phyloP scores from a whole-genome alignment of 2,797 vertebrate species.

The Acrossocheilus fasciatus region DNA sequence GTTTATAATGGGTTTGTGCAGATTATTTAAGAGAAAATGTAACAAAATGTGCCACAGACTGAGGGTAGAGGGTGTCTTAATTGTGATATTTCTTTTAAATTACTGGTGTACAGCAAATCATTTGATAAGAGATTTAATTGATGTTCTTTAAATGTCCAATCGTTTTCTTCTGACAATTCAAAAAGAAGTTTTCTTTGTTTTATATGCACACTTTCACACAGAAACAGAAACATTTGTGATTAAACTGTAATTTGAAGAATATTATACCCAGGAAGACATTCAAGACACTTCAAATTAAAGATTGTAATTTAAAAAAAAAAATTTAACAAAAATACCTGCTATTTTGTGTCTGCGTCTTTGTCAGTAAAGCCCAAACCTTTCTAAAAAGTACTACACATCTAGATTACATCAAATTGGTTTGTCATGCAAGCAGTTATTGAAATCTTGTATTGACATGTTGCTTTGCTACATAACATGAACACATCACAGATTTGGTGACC shows the following conservation, averaged over 20 bases:
- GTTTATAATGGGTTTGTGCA: slow-evolving; percentile 2
- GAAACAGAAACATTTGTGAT: slow-evolving; percentile 30
- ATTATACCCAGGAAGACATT: slow-evolving; percentile 21
- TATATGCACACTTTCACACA: slow-evolving; percentile 7
- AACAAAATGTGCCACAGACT: neutral
- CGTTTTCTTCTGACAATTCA: neutral
- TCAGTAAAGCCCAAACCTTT: slow-evolving; percentile 18
- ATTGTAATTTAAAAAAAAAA: slow-evolving; percentile 32
- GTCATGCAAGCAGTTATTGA: slow-evolving; percentile 59
- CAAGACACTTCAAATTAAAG: slow-evolving; percentile 26
- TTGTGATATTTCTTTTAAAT: neutral
- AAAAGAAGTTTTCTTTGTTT: neutral
- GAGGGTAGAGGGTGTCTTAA: neutral
- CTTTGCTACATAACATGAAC: slow-evolving; percentile 57
- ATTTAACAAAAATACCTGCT: slow-evolving; percentile 29
- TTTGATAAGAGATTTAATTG: neutral
- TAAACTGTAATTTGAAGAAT: slow-evolving; percentile 17
- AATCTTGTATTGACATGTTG: slow-evolving; percentile 34
- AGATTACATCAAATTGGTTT: slow-evolving; percentile 54
- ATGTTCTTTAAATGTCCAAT: too few species aligned
- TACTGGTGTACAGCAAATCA: neutral
- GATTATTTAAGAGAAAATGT: slow-evolving; percentile 25
- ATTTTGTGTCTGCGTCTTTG: neutral
- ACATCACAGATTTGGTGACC: slow-evolving; percentile 47
- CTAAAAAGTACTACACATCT: slow-evolving; percentile 44